Conservation (phyloP, 92 coral and sea anemone genomes). For the Umimayanthus kanabou region DNA sequence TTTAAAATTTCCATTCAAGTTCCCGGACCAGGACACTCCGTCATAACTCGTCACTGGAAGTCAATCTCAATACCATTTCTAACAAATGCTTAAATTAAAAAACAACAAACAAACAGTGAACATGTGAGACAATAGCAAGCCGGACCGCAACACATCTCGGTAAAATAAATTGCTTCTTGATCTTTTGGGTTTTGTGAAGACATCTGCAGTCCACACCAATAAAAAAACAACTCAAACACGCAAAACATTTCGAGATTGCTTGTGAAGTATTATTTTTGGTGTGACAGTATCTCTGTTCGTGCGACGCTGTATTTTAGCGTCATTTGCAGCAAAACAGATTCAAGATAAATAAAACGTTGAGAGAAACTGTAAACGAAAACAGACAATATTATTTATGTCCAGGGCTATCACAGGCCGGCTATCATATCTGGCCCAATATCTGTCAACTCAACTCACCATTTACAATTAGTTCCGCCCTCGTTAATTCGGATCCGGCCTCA, state of each 20-base stretch:
- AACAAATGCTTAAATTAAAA: neutral
- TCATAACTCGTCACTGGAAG: neutral
- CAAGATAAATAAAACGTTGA: slow-evolving; percentile 4
- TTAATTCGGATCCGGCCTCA: slow-evolving; percentile 62
- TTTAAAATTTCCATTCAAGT: neutral
- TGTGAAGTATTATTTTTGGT: neutral
- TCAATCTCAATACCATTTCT: neutral
- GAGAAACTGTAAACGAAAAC: neutral
- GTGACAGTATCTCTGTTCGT: neutral
- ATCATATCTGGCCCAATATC: slow-evolving; percentile 20
- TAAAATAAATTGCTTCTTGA: slow-evolving; percentile 16
- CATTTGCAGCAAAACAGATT: neutral
- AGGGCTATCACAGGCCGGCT: slow-evolving; percentile 3
- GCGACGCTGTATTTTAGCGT: neutral
- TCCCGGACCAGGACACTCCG: neutral
- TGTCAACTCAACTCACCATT: slow-evolving; percentile 72
- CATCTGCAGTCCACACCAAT: slow-evolving; percentile 3
- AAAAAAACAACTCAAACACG: slow-evolving; percentile 6
- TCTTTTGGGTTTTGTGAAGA: neutral
- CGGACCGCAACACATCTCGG: neutral
- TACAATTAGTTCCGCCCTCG: slow-evolving; percentile 83
- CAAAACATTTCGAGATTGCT: neutral
- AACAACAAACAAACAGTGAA: neutral
- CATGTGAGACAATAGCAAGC: neutral
- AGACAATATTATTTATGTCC: slow-evolving; percentile 10